These are phyloP conservation scores for Eristalis tenax DNA, from an alignment of 2,888 invertebrate species.

Conservation along the genomic window DNA sequence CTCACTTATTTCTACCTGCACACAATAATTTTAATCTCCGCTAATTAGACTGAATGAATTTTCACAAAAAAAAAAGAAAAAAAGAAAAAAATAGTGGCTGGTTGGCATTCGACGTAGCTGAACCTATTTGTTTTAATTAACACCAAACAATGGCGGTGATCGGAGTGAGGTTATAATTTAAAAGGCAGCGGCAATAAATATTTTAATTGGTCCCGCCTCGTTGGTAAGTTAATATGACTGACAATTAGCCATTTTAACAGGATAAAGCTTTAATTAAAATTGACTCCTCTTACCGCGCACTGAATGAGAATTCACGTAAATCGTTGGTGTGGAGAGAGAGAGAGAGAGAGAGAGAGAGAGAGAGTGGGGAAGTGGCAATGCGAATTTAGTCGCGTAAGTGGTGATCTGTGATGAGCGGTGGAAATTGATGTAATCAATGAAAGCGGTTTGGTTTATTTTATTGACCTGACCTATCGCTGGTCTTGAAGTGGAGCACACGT, in stretches of 20 bases:
- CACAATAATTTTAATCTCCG: conserved; percentile 58
- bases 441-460: too few species aligned
- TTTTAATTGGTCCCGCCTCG: conserved; percentile 57
- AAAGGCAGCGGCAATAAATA: conserved; percentile 58
- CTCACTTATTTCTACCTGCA: conserved; percentile 49
- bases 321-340: too few species aligned
- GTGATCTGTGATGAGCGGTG: too few species aligned
- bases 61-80: not conserved
- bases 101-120: conserved; percentile 11
- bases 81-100: conserved; percentile 7
- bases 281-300: not conserved
- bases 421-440: too few species aligned
- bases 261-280: conserved; percentile 50
- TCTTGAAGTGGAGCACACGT: too few species aligned
- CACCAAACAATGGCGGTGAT: conserved; percentile 41
- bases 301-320: not conserved
- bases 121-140: conserved; percentile 62
- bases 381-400: too few species aligned
- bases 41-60: conserved; percentile 63
- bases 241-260: conserved; percentile 59
- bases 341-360: too few species aligned
- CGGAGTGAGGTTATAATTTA: conserved; percentile 46
- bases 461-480: too few species aligned
- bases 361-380: too few species aligned
- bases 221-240: conserved; percentile 63